phyloP scores from a whole-genome alignment of 1,140 invertebrate species.

The Eupeodes corollae region DNA sequence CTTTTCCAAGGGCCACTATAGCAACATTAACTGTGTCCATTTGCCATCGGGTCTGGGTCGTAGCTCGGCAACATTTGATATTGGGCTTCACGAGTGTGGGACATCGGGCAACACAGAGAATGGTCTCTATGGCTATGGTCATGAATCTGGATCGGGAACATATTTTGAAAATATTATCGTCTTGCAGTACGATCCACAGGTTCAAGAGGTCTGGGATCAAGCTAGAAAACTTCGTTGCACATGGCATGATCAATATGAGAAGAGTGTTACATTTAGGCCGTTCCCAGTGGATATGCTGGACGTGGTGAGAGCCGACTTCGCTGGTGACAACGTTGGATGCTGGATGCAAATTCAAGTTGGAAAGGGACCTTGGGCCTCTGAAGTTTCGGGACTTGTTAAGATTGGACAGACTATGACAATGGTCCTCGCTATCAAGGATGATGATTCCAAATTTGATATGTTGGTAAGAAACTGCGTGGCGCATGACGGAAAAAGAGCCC shows the following conservation, averaged over 20 bases:
- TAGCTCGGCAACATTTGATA: conserved; percentile 79
- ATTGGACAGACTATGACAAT: conserved; percentile 96
- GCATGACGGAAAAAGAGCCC: conserved; percentile 84
- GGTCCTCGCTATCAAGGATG: conserved; percentile 91
- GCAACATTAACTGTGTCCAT: conserved; percentile 84
- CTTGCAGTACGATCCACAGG: conserved; percentile 87
- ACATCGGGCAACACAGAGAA: conserved; percentile 84
- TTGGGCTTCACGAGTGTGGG: conserved; percentile 80
- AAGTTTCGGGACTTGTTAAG: conserved; percentile 87
- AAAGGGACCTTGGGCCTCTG: conserved; percentile 90
- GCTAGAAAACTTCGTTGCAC: conserved; percentile 83
- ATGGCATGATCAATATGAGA: conserved; percentile 93
- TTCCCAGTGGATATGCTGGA: conserved; percentile 94
- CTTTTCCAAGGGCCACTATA: conserved; percentile 86
- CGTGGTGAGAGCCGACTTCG: conserved; percentile 84
- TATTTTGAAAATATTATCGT: conserved; percentile 93
- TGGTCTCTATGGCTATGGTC: conserved; percentile 68
- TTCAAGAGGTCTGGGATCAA: conserved; percentile 94
- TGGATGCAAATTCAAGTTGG: conserved; percentile 93
- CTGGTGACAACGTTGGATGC: conserved; percentile 89
- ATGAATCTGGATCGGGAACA: conserved; percentile 75
- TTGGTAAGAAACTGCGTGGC: conserved; percentile 87
- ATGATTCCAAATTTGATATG: conserved; percentile 94
- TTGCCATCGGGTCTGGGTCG: conserved; percentile 76
- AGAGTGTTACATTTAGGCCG: conserved; percentile 85